Base-by-base conservation (phyloP, 2,797 vertebrate genomes). In the Coccyzus lansbergi region DNA sequence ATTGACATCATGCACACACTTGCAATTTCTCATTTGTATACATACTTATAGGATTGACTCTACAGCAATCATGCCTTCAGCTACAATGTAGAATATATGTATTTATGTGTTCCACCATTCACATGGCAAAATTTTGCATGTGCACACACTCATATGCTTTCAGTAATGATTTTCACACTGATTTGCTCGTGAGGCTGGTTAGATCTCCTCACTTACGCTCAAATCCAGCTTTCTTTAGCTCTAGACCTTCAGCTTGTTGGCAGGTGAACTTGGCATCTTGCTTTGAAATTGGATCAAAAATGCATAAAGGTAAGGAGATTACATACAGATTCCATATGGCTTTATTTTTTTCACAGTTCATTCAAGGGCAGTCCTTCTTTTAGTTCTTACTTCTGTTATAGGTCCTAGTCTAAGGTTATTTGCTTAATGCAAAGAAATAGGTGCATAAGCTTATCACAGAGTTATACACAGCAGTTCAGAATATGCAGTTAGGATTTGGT, bases 101-200 rank as follows among this genome's bases (percentile, higher is more conserved):
- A 24, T 87, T 72, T 55, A 42, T 34, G 13, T 3, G 5, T 6
- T 13, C 11, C n/a, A 44, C 14, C 17, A 33, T 46, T 40, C 58
- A 31, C 8, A 4, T 7, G 21, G 59, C 21, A 76, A 69, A 62
- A 52, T 29, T 36, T 49, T 80, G 46, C 31, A 6, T 6, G 4
- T 52, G 28, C 40, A 36, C 58, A n/a, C 10, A 52, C 12, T 33
- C 2, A 1, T 4, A 1, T 0, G 0, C 10, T 72, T 28, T 84
- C 36, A 67, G 18, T 38, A 38, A 67, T 15, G 7, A 63, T 16
- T 87, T 79, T 59, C 4, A 3, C 17, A 19, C 22, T 60, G 33
- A 7, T n/a, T 75, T 75, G 15, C 28, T 59, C 36, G 29, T 12
- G 12, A 53, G 7, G 5, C 67, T 77, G 60, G 15, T 68, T 71